Evolutionary conservation across 1,140 invertebrate genomes (phyloP), one percentile per base, ranked within the genome.

Genomic region (Orius laevigatus): DNA sequence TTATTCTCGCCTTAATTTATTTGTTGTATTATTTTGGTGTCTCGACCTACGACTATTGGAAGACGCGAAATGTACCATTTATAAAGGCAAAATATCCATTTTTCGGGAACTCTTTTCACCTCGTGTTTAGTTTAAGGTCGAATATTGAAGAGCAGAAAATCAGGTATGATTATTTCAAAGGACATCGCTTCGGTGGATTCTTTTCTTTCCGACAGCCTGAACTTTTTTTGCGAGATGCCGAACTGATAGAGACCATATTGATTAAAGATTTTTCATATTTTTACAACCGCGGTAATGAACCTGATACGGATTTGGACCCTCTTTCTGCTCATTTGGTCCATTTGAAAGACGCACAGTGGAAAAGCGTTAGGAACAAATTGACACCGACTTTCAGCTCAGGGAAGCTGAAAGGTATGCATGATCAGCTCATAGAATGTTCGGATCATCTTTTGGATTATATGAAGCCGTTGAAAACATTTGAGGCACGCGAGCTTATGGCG

Each of bases 361-460:
- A 68, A 57, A 58, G 67, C 2, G 51, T 74, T 3, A 59, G 76
- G 25, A 58, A 63, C 12, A 73, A 75, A 45, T 58, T 76, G 36
- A 70, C 69, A 9, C 73, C 74, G 5, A 65, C 71, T 5, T 79
- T 78, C 57, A 71, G 72, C 1, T 61, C 68, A 2, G 61, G 66
- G 3, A 76, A 76, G 61, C 66, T 79, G 48, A 73, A 67, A 58
- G 63, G 64, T 16, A 76, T 76, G 67, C 69, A 68, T 52, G 56
- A 65, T 2, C 52, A 67, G 1, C 66, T 74, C 47, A 19, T 60
- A 1, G 52, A 62, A 10, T 66, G 72, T 33, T 55, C 58, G 0
- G 25, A 60, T 0, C 57, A 65, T 32, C 53, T 77, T 1, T 20
- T 60, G 0, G 56, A 63, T 16, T 54, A 74, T 14, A 19, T 59